Percentiles rank a stretch among this genome's conserved stretches.
phyloP scores from a whole-genome alignment of 2,888 invertebrate genomes.

The Clanis bilineata region DNA sequence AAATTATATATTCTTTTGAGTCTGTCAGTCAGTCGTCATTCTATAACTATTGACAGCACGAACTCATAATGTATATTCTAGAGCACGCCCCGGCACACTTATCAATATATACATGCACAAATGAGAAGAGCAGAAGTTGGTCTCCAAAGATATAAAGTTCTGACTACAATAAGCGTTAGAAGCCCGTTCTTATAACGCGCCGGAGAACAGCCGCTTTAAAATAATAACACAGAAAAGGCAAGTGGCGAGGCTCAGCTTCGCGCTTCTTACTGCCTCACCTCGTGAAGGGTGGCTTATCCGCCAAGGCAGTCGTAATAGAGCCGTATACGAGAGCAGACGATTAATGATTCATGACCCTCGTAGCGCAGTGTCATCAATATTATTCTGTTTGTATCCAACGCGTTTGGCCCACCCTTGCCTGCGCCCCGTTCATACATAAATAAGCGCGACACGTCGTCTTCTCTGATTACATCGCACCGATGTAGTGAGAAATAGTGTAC shows the following conservation, averaged over 20 bases:
- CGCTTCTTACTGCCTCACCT: constrained; percentile 38
- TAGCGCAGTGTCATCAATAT: constrained; percentile 82
- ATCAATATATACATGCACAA: too few relatives aligned
- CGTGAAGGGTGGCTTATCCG: constrained; percentile 76
- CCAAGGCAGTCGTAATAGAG: constrained; percentile 79
- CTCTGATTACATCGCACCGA: constrained; percentile 82
- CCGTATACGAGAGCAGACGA: constrained; percentile 78
- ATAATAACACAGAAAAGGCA: constrained; percentile 30
- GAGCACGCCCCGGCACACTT: too few relatives aligned
- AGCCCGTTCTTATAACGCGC: neutral
- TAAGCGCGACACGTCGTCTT: constrained; percentile 82
- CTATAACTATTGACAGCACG: too few relatives aligned
- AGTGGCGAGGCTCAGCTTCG: constrained; percentile 5
- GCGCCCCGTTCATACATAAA: constrained; percentile 81
- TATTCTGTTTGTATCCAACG: constrained; percentile 81
- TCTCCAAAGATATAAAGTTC: neutral
- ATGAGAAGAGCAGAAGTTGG: too few relatives aligned
- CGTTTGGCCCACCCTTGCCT: constrained; percentile 78
- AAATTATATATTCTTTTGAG: too few relatives aligned
- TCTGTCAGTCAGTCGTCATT: too few relatives aligned
- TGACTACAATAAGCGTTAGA: constrained; percentile 6
- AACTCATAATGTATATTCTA: too few relatives aligned
- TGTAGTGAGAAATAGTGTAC: constrained; percentile 82
- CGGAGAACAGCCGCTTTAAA: neutral
- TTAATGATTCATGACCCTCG: constrained; percentile 83